phyloP scores from a whole-genome alignment of 2,797 vertebrate genomes.

The Momotus momota region DNA sequence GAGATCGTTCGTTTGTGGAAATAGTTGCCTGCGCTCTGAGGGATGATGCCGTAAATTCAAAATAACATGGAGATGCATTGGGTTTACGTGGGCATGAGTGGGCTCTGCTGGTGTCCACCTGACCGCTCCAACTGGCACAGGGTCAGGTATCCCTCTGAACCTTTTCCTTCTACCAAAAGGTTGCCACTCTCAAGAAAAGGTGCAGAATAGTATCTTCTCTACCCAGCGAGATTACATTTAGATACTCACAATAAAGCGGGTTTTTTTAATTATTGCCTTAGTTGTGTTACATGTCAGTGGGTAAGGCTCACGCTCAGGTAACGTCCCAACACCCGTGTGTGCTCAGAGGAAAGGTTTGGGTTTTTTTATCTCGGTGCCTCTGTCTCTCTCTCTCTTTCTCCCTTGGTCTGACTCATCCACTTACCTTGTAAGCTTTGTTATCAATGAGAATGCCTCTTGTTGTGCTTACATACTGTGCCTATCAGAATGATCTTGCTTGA shows the following conservation, averaged over 20 bases:
- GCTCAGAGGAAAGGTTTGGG: neutral
- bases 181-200: neutral
- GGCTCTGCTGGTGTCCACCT: constrained; percentile 18
- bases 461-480: neutral
- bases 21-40: constrained; percentile 37
- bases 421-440: constrained; percentile 39
- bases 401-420: neutral
- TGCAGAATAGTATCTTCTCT: neutral
- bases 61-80: neutral
- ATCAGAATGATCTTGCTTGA: constrained; percentile 19
- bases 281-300: neutral
- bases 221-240: neutral
- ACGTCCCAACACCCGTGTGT: neutral
- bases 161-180: neutral
- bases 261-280: neutral
- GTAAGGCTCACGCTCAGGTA: neutral
- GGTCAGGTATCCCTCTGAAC: neutral
- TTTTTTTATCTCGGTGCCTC: neutral
- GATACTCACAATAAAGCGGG: neutral
- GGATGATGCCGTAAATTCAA: constrained; percentile 50
- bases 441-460: neutral
- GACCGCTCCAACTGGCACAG: neutral
- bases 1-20: constrained; percentile 64
- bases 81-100: neutral
- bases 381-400: neutral